Evolutionary conservation across 2,113 vertebrate species (phyloP).

Genomic region (Sisor rabdophorus): DNA sequence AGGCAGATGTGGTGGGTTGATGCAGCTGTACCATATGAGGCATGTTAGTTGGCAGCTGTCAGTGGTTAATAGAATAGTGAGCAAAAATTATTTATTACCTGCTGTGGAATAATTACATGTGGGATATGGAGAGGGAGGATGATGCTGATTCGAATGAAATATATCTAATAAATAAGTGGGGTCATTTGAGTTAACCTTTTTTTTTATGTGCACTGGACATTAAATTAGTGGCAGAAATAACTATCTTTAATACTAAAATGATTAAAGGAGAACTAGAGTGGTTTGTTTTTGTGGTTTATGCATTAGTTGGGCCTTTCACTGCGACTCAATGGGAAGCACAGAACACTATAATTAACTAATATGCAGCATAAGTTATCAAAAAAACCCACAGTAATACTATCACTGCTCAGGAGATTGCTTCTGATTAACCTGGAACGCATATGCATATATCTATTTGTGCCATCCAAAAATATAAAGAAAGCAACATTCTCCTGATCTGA

Average conservation of each 20-base stretch:
- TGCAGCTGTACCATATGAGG: slow-evolving; percentile 34
- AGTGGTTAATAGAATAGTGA: slow-evolving; percentile 41
- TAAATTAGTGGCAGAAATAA: background rate
- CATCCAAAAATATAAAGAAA: too few relatives aligned
- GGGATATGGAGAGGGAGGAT: slow-evolving; percentile 26
- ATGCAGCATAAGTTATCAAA: background rate
- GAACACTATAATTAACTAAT: background rate
- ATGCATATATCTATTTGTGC: too few relatives aligned
- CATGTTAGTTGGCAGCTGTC: slow-evolving; percentile 42
- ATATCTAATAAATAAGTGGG: slow-evolving; percentile 20
- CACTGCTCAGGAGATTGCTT: background rate
- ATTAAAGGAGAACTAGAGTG: background rate
- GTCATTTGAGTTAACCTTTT: background rate
- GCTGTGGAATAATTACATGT: slow-evolving; percentile 36
- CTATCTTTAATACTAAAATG: background rate
- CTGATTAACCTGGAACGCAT: too few relatives aligned
- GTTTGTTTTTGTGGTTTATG: background rate
- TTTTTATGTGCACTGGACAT: background rate
- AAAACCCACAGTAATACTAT: background rate
- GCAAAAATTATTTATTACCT: slow-evolving; percentile 36
- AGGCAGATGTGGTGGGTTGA: slow-evolving; percentile 38
- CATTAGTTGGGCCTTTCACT: too few relatives aligned
- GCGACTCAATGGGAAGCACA: background rate
- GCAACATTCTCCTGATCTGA: too few relatives aligned
- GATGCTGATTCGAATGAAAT: slow-evolving; percentile 16